Conservation (phyloP, 2,888 invertebrate genomes). For the Ametastegia equiseti region DNA sequence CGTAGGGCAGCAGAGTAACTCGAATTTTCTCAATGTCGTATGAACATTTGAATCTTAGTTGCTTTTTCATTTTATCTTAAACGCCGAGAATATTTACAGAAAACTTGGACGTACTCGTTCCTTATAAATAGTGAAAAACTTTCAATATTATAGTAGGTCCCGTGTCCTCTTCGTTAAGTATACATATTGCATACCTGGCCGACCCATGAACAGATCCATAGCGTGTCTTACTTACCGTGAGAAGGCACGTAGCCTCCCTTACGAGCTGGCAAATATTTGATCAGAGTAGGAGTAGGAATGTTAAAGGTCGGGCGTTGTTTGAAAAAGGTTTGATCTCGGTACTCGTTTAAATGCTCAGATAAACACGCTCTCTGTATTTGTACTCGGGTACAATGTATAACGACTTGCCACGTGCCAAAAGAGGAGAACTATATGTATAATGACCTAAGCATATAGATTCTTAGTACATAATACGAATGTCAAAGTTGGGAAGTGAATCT, state of each 20-base stretch:
- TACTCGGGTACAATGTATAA: not conserved
- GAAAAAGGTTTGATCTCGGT: constrained; percentile 26
- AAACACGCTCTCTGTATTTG: not conserved
- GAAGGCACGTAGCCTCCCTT: not conserved
- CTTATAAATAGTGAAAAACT: constrained; percentile 9
- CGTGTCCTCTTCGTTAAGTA: not conserved
- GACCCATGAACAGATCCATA: not conserved
- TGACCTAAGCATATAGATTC: not conserved
- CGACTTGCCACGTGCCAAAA: not conserved
- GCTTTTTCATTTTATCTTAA: too few relatives aligned
- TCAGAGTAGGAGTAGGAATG: not conserved
- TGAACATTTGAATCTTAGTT: too few relatives aligned
- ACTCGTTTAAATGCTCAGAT: not conserved
- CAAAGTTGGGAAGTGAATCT: constrained; percentile 30
- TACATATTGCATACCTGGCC: constrained; percentile 4
- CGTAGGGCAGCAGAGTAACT: too few relatives aligned
- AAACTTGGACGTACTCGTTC: too few relatives aligned
- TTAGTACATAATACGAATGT: constrained; percentile 28
- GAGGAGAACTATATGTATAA: not conserved
- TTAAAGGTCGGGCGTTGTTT: not conserved
- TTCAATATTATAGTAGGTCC: not conserved
- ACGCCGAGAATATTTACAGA: too few relatives aligned
- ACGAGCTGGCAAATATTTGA: constrained; percentile 29
- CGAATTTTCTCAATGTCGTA: too few relatives aligned
- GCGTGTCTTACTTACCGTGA: not conserved